Base-by-base conservation (phyloP, 1,140 invertebrate genomes). In the Mylabris phalerata region DNA sequence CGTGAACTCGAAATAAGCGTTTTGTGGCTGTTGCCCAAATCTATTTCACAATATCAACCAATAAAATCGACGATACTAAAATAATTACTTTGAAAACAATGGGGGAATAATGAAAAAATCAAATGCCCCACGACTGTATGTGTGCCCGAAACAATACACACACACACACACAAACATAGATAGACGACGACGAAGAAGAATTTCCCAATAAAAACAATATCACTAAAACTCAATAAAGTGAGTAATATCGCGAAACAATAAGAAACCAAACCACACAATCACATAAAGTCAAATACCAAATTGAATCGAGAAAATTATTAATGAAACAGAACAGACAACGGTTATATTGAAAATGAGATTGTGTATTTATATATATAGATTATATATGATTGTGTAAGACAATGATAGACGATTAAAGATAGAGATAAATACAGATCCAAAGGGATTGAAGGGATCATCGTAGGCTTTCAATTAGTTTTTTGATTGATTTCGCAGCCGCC, bases 381-480 rank as follows among this genome's bases (percentile, higher is more conserved):
- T 4, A 32, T 32, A 32, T 32, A 32, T 7, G 19, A 19, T 19
- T 19, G 32, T 32, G 32, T 32, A 5, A 7, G 32, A 32, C 32
- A 32, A 32, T 32, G 32, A 32, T 5, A 4, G 44, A 6, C n/a
- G 13, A 25, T 47, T 9, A 11, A 13, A 55, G 57, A 59, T 38
- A 49, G 56, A 59, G 58, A 63, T 60, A 47, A 54, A 50, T 48
- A 51, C 62, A 13, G 27, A 56, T 19, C 41, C 47, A 63, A 62
- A 64, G 61, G 63, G 66, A 69, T 67, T 69, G 61, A 50, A 62
- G 62, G 67, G 67, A 62, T 69, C 67, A 65, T 67, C 63, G 65
- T 62, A 65, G 65, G 66, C 64, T 72, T 72, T 72, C 68, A 72
- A 72, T 72, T 72, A 72, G 71, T 70, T 72, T 72, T 72, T 72